These are phyloP conservation scores for Neotoxoptera formosana DNA, from an alignment of 1,140 invertebrate genomes.

Conservation along the genomic window DNA sequence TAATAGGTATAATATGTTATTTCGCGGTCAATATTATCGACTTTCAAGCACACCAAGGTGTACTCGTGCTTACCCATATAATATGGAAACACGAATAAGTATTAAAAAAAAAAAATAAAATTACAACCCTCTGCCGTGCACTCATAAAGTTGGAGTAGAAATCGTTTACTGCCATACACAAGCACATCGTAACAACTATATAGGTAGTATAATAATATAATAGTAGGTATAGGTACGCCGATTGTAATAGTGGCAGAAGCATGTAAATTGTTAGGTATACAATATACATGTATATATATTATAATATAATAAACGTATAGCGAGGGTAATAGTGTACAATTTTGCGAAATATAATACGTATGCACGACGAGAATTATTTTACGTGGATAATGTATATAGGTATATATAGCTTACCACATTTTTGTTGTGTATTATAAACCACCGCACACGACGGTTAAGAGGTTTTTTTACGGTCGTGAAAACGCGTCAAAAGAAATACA, in stretches of 20 bases:
- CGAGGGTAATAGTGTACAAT: neutral
- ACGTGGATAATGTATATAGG: neutral
- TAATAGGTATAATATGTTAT: neutral
- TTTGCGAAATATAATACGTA: neutral
- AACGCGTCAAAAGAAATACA: neutral
- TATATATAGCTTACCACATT: neutral
- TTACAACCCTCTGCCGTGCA: neutral
- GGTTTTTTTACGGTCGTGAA: neutral
- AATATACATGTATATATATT: neutral
- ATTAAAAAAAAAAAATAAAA: neutral
- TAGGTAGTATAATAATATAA: neutral
- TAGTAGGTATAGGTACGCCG: neutral
- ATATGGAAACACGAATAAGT: conserved; percentile 7
- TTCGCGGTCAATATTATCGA: neutral
- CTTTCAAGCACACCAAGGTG: neutral
- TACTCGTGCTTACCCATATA: neutral
- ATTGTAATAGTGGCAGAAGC: neutral
- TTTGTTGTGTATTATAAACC: neutral
- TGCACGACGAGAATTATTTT: neutral
- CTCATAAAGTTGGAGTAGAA: neutral
- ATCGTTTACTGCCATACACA: neutral
- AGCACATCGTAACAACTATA: neutral
- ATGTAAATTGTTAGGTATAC: neutral
- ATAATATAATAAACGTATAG: neutral
- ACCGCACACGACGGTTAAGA: neutral